Conservation (phyloP, 2,797 vertebrate species). For the Crypturellus tataupa region DNA sequence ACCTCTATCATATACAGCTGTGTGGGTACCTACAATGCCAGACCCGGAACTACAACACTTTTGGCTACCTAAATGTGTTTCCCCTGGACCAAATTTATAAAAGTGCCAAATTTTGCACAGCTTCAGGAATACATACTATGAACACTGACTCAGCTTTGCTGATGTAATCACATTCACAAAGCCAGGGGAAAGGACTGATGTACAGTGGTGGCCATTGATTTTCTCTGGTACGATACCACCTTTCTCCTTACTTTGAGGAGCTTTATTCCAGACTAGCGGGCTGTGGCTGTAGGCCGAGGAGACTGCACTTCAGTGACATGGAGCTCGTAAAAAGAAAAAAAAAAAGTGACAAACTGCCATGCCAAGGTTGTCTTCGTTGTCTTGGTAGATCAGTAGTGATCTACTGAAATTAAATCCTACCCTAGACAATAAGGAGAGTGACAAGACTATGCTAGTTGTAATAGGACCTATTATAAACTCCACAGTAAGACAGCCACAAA, state of each 20-base stretch:
- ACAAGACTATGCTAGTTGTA: not conserved
- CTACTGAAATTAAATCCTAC: constrained; percentile 10
- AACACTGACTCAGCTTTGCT: constrained; percentile 6
- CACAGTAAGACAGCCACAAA: not conserved
- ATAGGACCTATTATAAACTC: not conserved
- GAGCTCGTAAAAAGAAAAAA: not conserved
- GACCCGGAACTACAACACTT: not conserved
- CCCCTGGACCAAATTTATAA: constrained; percentile 7
- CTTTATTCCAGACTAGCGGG: constrained; percentile 30
- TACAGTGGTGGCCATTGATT: constrained; percentile 40
- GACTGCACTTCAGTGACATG: not conserved
- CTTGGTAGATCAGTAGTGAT: not conserved
- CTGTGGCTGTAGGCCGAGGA: not conserved
- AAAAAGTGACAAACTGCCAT: constrained; percentile 43
- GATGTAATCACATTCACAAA: constrained; percentile 43
- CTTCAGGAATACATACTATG: not conserved
- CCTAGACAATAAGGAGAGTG: not conserved
- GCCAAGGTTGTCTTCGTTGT: constrained; percentile 28
- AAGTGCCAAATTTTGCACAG: not conserved
- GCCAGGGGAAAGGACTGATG: not conserved
- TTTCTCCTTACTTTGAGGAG: constrained; percentile 3
- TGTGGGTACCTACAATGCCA: not conserved
- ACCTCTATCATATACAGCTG: not conserved
- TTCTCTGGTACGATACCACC: constrained; percentile 52
- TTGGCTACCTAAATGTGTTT: not conserved